Evolutionary conservation across 2,113 vertebrate genomes (phyloP), one percentile per base, ranked within the genome.

Genomic region (Pygoscelis antarcticus): DNA sequence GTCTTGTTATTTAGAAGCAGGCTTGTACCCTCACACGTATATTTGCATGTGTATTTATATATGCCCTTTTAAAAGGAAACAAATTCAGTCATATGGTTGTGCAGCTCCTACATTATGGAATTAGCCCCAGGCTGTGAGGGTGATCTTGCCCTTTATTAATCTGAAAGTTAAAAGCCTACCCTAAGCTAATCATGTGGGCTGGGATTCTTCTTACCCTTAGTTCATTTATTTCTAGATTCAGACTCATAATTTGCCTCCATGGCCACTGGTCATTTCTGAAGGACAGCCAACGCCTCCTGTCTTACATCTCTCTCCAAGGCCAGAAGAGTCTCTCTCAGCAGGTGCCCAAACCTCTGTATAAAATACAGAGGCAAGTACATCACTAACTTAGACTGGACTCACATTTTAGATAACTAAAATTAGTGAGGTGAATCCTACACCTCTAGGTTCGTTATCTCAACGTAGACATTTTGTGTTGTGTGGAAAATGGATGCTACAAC

Each of bases 401-500:
- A 38, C 7, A 36, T 54, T 74, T 90, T 34, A 75, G n/a, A n/a
- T 54, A 0, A 60, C 27, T 68, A 36, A 83, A 81, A 52, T 65
- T 34, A 46, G 4, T n/a, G 25, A 87, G 10, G 2, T 61, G 68
- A 87, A 84, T 81, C 27, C 42, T 74, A 27, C 13, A 23, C 11
- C 29, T 58, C 7, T 25, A 36, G 4, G 19, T 54, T 70, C 1
- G 0, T 34, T 69, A 19, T 25, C 30, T 64, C 23, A 40, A 13
- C 0, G 0, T 8, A 68, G 34, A 49, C 6, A 23, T 4, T 46
- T 68, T 17, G 3, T 36, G 23, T 23, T 44, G 14, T 2, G 5
- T 40, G 15, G 21, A 69, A 77, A 87, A 66, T 29, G 9, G 29
- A 55, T 32, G 6, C 9, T 38, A 40, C 13, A 89, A 32, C 6